phyloP scores from a whole-genome alignment of 1,140 invertebrate genomes.

The Anoplolepis gracilipes region DNA sequence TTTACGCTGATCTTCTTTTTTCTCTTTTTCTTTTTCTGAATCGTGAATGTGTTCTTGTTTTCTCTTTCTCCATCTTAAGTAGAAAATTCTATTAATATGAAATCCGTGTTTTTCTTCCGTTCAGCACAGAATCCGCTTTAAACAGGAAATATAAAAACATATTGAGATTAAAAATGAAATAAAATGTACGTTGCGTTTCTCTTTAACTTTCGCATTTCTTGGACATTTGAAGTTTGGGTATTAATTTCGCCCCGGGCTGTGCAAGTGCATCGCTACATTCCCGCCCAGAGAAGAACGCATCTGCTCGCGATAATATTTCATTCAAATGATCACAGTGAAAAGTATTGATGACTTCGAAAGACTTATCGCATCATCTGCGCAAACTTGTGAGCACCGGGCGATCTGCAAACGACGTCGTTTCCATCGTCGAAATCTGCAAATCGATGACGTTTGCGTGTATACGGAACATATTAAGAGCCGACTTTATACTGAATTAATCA shows the following conservation, averaged over 20 bases:
- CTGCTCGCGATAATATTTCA: slow-evolving; percentile 69
- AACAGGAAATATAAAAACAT: neutral
- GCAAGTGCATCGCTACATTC: slow-evolving; percentile 37
- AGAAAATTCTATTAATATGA: neutral
- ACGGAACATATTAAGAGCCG: slow-evolving; percentile 38
- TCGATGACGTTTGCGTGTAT: neutral
- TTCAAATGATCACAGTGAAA: slow-evolving; percentile 74
- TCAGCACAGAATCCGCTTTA: neutral
- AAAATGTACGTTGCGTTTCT: neutral
- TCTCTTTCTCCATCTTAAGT: neutral
- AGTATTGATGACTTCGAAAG: slow-evolving; percentile 74
- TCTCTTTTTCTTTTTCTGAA: neutral
- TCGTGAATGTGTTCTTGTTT: neutral
- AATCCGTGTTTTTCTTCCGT: neutral
- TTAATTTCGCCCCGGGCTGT: slow-evolving; percentile 44
- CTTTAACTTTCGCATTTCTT: neutral
- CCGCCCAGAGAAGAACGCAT: slow-evolving; percentile 12
- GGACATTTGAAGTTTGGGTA: neutral
- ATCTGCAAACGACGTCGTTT: slow-evolving; percentile 59
- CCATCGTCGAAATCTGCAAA: slow-evolving; percentile 8
- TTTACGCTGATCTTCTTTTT: neutral
- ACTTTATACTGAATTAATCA: slow-evolving; percentile 41
- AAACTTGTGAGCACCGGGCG: slow-evolving; percentile 36
- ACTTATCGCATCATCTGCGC: slow-evolving; percentile 75
- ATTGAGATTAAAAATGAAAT: neutral